These are phyloP conservation scores for Nyctalus aviator DNA, from an alignment of 2,797 vertebrate genomes.

Conservation along the genomic window DNA sequence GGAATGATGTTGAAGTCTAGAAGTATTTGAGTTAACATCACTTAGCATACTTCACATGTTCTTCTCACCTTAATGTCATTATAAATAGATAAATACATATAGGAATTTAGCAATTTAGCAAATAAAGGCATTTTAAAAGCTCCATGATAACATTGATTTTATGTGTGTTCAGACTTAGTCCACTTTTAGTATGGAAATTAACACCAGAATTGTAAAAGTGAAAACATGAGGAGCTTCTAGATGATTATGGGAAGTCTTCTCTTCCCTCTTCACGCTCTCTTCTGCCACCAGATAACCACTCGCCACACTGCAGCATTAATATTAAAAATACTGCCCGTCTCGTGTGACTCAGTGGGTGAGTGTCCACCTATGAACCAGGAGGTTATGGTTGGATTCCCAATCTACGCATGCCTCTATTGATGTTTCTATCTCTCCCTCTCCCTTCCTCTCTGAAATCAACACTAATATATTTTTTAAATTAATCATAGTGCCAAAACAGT, in stretches of 20 bases:
- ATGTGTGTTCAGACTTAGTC: background rate
- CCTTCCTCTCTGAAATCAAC: too few relatives aligned
- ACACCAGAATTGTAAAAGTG: background rate
- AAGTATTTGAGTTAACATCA: background rate
- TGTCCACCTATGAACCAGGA: too few relatives aligned
- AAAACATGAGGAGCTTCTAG: background rate
- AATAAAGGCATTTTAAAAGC: background rate
- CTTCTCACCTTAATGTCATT: background rate
- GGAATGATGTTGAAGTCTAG: background rate
- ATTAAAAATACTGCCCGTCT: background rate
- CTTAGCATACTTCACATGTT: background rate
- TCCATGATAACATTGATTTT: background rate
- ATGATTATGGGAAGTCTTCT: background rate
- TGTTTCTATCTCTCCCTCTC: too few relatives aligned
- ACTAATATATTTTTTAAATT: too few relatives aligned
- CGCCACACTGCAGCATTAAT: accelerated
- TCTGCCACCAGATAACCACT: too few relatives aligned
- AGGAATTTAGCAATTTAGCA: background rate
- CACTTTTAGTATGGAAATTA: background rate
- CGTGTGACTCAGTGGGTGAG: too few relatives aligned
- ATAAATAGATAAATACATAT: background rate
- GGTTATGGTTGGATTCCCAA: too few relatives aligned
- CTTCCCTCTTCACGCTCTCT: background rate
- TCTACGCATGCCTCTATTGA: too few relatives aligned
- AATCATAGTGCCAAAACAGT: too few relatives aligned